phyloP scores from a whole-genome alignment of 1,140 invertebrate genomes.

The Chironomus tepperi region DNA sequence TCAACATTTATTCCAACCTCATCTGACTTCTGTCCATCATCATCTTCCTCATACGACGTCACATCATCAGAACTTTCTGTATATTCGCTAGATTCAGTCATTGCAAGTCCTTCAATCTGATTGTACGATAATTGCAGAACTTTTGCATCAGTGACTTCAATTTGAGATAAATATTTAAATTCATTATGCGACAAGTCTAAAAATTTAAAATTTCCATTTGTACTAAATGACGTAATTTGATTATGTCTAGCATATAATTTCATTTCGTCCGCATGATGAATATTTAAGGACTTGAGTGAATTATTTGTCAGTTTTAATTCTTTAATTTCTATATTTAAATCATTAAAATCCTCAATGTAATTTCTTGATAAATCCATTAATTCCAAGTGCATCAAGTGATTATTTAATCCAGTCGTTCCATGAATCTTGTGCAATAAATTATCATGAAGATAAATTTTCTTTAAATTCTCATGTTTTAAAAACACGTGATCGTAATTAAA shows the following conservation, averaged over 20 bases:
- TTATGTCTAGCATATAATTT: not conserved
- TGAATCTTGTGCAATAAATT: slow-evolving; percentile 1
- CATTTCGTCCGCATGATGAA: not conserved
- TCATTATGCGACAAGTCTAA: not conserved
- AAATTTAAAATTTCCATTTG: not conserved
- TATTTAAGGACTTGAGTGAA: not conserved
- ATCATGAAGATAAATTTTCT: slow-evolving; percentile 13
- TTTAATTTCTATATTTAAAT: slow-evolving; percentile 2
- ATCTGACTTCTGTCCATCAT: too few species aligned
- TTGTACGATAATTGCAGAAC: not conserved
- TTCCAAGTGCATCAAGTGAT: not conserved
- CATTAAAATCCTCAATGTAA: slow-evolving; percentile 1
- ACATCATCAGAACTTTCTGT: not conserved
- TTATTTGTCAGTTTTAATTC: not conserved
- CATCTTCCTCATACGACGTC: too few species aligned
- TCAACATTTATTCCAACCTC: not conserved
- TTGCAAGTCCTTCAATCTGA: not conserved
- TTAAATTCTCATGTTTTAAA: slow-evolving; percentile 15
- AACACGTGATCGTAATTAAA: not conserved
- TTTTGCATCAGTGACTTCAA: not conserved
- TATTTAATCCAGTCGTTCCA: not conserved
- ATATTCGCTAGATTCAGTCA: not conserved
- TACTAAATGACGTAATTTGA: not conserved
- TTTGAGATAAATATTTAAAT: not conserved
- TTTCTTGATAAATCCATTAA: not conserved